Percentiles rank a stretch among this genome's conserved stretches.
Evolutionary conservation across 2,888 invertebrate genomes (phyloP).

Genomic region (Dicycla oo): DNA sequence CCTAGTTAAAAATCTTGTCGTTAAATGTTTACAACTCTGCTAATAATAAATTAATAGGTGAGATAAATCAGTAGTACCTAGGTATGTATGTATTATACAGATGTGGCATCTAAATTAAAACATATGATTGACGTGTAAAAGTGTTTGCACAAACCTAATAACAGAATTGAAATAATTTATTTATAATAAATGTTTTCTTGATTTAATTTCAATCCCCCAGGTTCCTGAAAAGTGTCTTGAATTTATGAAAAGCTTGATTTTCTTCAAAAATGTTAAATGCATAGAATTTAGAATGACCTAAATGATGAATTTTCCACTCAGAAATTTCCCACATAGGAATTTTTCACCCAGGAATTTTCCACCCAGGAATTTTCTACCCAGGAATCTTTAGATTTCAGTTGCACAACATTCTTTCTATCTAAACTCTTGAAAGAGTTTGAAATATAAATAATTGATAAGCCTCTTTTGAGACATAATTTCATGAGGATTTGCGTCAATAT

Average conservation of each 20-base stretch:
- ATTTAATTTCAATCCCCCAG: background rate
- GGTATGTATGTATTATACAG: no score
- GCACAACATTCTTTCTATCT: background rate
- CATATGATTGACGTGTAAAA: no score
- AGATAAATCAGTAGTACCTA: background rate
- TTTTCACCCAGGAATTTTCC: no score
- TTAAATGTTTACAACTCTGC: background rate
- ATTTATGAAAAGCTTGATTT: background rate
- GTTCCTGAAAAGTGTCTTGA: background rate
- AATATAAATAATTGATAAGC: background rate
- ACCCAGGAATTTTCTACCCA: background rate
- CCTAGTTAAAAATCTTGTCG: background rate
- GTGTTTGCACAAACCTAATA: no score
- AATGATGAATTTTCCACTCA: background rate
- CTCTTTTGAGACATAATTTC: background rate
- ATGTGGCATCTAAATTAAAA: no score
- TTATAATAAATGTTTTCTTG: background rate
- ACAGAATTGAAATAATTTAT: no score
- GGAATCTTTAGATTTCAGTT: background rate
- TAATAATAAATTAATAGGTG: background rate
- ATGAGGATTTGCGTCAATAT: background rate
- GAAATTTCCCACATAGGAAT: no score
- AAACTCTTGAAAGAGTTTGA: constrained; percentile 2
- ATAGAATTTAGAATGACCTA: background rate
- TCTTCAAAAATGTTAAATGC: background rate